These are phyloP conservation scores for Todus mexicanus DNA, from an alignment of 2,797 vertebrate genomes.

Conservation along the genomic window DNA sequence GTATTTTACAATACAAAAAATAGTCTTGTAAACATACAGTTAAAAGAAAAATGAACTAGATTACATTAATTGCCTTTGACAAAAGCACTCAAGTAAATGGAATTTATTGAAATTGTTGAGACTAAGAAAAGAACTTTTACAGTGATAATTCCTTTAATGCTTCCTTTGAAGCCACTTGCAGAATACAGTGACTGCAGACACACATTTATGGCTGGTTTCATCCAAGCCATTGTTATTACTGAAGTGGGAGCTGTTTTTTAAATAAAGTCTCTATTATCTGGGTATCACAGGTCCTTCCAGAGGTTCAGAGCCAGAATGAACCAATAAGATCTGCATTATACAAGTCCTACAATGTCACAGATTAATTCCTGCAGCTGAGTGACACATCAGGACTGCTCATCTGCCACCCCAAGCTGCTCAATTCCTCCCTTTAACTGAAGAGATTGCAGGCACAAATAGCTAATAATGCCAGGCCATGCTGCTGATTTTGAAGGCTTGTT, in stretches of 20 bases:
- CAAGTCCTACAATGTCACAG: not conserved
- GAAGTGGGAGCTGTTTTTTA: slow-evolving; percentile 16
- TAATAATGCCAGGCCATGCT: not conserved
- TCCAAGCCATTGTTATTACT: not conserved
- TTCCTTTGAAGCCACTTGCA: not conserved
- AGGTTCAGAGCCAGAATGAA: not conserved
- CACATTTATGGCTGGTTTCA: not conserved
- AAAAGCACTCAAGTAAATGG: slow-evolving; percentile 35
- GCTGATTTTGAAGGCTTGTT: not conserved
- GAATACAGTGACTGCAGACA: not conserved
- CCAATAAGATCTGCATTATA: not conserved
- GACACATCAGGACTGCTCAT: not conserved
- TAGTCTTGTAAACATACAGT: not conserved
- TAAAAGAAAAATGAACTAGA: slow-evolving; percentile 21
- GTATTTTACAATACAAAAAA: not conserved
- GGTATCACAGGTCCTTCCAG: not conserved
- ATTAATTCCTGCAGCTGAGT: not conserved
- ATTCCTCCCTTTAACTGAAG: not conserved
- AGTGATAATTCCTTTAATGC: not conserved
- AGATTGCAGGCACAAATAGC: not conserved
- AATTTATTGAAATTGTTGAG: slow-evolving; percentile 48
- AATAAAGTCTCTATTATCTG: not conserved
- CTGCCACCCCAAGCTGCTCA: not conserved
- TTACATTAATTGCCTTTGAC: slow-evolving; percentile 41
- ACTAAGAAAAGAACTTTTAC: not conserved